Evolutionary conservation across 2,888 invertebrate genomes (phyloP), one percentile per base, ranked within the genome.

Genomic region (Monoplex corrugatus): DNA sequence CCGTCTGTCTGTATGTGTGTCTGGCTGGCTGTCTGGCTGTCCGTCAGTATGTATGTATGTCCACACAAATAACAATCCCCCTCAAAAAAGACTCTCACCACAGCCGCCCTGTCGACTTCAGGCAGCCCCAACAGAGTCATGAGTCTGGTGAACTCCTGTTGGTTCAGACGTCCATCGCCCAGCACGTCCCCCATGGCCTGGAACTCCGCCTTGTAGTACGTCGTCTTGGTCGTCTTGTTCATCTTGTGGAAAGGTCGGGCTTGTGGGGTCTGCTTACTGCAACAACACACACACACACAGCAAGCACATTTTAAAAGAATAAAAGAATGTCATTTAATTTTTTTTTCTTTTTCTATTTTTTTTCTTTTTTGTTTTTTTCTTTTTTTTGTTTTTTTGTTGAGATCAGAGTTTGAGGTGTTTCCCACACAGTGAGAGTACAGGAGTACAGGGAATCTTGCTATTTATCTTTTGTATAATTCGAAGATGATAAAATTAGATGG

Each of bases 141-240:
- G 23, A 90, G 89, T 1, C 89, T 19, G 32, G n/a, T 13, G 84
- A 90, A 90, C 86, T 89, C 89, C 6, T 57, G 44, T 13, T 63
- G 6, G 32, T 80, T 80, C 44, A 90, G 57, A 8, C 13, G 38
- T 2, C 86, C 83, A 80, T 90, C 89, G 10, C 86, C 32, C 35
- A 68, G 45, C 10, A 89, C 72, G 87, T 90, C 89, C 5, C 90
- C 90, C 85, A 90, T 38, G 40, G 50, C 43, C 57, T 75, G 45
- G 86, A 89, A 89, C 88, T 89, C 89, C 13, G 88, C 78, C 32
- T 72, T 10, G 88, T 83, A 88, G 45, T 88, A 88, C 44, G 40
- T 23, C 23, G 43, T 35, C 63, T 32, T 32, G 38, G 78, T 87
- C 1, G 40, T 44, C 44, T 40, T 43, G 32, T 19, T 43, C 83